A percentile compares a stretch with the other conserved stretches of the same genome.
These are phyloP conservation scores for Eclectus roratus DNA, from an alignment of 2,113 vertebrate species.

Conservation along the genomic window DNA sequence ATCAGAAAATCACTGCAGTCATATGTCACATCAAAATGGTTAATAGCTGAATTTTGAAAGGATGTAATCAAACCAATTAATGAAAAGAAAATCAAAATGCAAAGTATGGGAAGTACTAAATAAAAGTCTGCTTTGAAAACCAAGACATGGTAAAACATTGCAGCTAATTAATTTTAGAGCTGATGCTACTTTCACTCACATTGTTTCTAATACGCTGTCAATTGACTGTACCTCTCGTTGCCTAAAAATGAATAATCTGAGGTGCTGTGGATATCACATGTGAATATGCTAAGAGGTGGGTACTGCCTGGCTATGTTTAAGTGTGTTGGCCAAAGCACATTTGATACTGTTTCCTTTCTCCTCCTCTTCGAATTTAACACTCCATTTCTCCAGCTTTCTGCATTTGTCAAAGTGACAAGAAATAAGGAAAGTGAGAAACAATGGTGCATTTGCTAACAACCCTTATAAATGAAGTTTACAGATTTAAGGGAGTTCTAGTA, in stretches of 20 bases:
- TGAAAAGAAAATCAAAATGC: constrained; percentile 38
- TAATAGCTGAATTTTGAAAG: constrained; percentile 47
- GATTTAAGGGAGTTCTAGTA: not conserved
- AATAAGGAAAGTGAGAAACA: not conserved
- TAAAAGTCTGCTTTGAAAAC: constrained; percentile 33
- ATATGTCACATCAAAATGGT: constrained; percentile 10
- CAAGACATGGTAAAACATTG: constrained; percentile 3
- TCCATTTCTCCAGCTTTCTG: not conserved
- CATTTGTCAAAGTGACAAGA: not conserved
- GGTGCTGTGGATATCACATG: not conserved
- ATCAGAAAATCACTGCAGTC: constrained; percentile 41
- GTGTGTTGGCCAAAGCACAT: not conserved
- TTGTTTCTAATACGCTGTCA: constrained; percentile 10
- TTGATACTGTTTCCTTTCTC: not conserved
- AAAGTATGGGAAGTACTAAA: constrained; percentile 19
- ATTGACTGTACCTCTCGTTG: not conserved
- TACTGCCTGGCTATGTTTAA: not conserved
- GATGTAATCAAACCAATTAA: constrained; percentile 57
- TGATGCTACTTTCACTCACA: not conserved
- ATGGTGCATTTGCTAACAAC: accelerated
- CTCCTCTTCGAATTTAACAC: not conserved
- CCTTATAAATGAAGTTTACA: not conserved
- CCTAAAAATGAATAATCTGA: not conserved
- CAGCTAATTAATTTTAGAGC: constrained; percentile 32
- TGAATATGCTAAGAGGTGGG: not conserved